Evolutionary conservation across 2,888 invertebrate species (phyloP), one percentile per base, ranked within the genome.

Genomic region (Drosophila seclusa): DNA sequence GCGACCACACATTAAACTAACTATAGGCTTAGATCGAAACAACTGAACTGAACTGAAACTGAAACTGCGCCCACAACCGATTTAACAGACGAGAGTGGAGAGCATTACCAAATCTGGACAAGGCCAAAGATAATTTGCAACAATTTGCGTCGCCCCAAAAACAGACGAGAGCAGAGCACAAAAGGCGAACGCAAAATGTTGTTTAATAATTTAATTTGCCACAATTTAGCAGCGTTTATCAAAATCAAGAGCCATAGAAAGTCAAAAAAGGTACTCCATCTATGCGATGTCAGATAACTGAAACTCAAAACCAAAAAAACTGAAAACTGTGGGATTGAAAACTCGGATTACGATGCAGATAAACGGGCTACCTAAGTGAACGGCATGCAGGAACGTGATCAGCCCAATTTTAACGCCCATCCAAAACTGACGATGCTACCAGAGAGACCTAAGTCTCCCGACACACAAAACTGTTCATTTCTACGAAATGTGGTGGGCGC

Each of bases 211-310:
- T 92, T 91, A 91, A 92, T 91, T 91, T 92, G 91, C 92, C 86
- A 84, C 92, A 91, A 91, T 91, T 92, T 91, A 91, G 91, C 90
- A 92, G 71, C 92, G 91, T 91, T 91, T 92, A 91, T 91, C 91
- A 90, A 82, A 89, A 80, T 72, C 76, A 77, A 68, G 60, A 61
- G 57, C 38, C 61, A 66, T 68, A 48, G 61, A 59, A 65, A 54
- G 42, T 34, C 49, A 32, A 27, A 21, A 16, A 52, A 24, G 24
- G 50, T 34, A 55, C n/a, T 36, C 29, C 42, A 73, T 52, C 48
- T 73, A 75, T 74, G 54, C 57, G 77, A 78, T 66, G 76, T 66
- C 76, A 66, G 76, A 80, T 76, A 78, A 63, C 24, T 5, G 75
- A 62, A 67, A 58, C 34, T 6, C 34, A 31, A 45, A 68, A 24